phyloP scores from a whole-genome alignment of 2,888 invertebrate species.

The Clostera curtula region DNA sequence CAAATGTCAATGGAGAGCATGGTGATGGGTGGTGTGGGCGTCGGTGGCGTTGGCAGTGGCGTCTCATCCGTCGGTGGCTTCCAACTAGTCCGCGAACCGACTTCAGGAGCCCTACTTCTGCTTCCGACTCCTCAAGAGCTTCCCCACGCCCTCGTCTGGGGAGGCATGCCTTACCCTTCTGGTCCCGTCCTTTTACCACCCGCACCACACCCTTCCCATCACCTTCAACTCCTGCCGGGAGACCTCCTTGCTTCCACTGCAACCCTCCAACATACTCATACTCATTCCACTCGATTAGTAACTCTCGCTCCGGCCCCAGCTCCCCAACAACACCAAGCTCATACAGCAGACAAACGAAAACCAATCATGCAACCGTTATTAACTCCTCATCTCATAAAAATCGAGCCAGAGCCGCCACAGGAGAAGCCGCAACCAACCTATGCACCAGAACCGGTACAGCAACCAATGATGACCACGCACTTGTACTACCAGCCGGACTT shows the following conservation, averaged over 20 bases:
- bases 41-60: slow-evolving; percentile 76
- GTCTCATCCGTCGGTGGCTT: slow-evolving; percentile 84
- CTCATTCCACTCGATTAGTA: slow-evolving; percentile 79
- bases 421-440: slow-evolving; percentile 59
- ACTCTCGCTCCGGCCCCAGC: slow-evolving; percentile 77
- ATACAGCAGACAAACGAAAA: slow-evolving; percentile 53
- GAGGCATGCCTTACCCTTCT: slow-evolving; percentile 74
- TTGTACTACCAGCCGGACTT: slow-evolving; percentile 74
- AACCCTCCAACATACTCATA: slow-evolving; percentile 79
- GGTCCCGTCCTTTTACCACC: slow-evolving; percentile 57
- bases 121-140: slow-evolving; percentile 83
- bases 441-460: slow-evolving; percentile 64
- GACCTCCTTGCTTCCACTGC: slow-evolving; percentile 78
- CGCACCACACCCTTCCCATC: slow-evolving; percentile 75
- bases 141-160: slow-evolving; percentile 85
- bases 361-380: slow-evolving; percentile 66
- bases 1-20: slow-evolving; percentile 83
- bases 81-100: slow-evolving; percentile 90
- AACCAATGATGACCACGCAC: slow-evolving; percentile 71
- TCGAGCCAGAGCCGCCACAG: slow-evolving; percentile 78
- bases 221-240: slow-evolving; percentile 80
- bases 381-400: slow-evolving; percentile 78
- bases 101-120: slow-evolving; percentile 87
- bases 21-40: slow-evolving; percentile 78
- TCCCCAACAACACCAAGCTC: slow-evolving; percentile 48